Evolutionary conservation across 2,888 invertebrate species (phyloP).

Genomic region (Orthosia gracilis): DNA sequence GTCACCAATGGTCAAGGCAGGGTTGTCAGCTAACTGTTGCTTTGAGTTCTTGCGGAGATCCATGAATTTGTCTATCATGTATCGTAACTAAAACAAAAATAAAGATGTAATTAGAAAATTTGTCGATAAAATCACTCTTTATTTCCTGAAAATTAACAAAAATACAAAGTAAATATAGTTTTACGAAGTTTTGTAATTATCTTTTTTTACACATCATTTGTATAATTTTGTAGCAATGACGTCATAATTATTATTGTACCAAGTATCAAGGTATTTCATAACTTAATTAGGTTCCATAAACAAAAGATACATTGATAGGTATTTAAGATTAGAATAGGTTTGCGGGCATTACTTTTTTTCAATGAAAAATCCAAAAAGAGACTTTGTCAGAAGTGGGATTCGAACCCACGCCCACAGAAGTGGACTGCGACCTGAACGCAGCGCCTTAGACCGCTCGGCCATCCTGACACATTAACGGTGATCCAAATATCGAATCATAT

Average conservation of each 20-base stretch:
- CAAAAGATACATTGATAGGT: not conserved
- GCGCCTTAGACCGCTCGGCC: constrained; percentile 81
- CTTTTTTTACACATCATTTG: not conserved
- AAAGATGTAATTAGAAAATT: not conserved
- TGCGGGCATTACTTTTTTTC: not conserved
- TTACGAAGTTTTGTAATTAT: not conserved
- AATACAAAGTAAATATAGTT: too few species aligned
- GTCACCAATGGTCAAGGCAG: constrained; percentile 94
- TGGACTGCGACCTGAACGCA: constrained; percentile 82
- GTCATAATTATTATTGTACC: not conserved
- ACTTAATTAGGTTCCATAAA: not conserved
- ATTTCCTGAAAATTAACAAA: not conserved
- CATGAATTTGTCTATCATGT: constrained; percentile 94
- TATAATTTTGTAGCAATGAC: not conserved
- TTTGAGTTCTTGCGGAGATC: constrained; percentile 92
- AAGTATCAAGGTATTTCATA: not conserved
- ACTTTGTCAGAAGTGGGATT: constrained; percentile 78
- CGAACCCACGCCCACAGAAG: constrained; percentile 82
- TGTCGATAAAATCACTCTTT: too few species aligned
- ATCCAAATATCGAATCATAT: constrained; percentile 46
- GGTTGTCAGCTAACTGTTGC: constrained; percentile 92
- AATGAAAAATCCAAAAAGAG: constrained; percentile 32
- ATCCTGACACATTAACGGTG: constrained; percentile 64
- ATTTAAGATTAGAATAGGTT: too few species aligned
- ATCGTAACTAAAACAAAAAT: constrained; percentile 85